These are phyloP conservation scores for Trichacis sp. DNA, from an alignment of 2,888 invertebrate genomes.

Conservation along the genomic window DNA sequence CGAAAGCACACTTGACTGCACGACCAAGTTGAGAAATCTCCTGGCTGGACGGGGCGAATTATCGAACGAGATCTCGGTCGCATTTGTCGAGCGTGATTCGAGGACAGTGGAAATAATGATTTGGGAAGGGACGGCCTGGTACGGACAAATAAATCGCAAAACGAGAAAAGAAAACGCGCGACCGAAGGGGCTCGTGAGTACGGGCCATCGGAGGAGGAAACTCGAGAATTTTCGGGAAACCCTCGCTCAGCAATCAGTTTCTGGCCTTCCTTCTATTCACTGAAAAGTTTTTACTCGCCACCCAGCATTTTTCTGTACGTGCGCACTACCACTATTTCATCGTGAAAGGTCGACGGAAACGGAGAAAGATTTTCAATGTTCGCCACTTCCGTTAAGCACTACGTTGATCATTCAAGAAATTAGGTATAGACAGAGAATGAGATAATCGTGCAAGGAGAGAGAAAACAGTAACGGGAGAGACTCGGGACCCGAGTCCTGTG, in stretches of 20 bases:
- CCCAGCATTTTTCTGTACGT: background rate
- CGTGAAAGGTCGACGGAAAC: background rate
- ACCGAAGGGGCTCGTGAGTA: background rate
- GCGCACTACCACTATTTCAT: background rate
- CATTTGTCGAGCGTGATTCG: constrained; percentile 15
- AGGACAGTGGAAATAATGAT: constrained; percentile 10
- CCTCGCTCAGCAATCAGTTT: constrained; percentile 3
- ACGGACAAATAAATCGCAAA: constrained; percentile 3
- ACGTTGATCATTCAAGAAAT: background rate
- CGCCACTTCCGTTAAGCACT: background rate
- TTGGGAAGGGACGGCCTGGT: background rate
- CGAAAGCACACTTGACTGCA: constrained; percentile 28
- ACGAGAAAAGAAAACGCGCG: background rate
- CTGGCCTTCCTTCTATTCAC: too few relatives aligned
- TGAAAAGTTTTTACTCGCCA: background rate
- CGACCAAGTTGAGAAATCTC: constrained; percentile 27
- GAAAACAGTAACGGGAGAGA: constrained; percentile 1
- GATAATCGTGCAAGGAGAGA: background rate
- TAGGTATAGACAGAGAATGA: constrained; percentile 2
- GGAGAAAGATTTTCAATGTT: too few relatives aligned
- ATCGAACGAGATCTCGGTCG: constrained; percentile 11
- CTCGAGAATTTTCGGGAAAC: background rate
- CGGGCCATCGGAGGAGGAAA: background rate
- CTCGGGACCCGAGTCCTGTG: background rate
- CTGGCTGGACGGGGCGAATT: constrained; percentile 3